Conservation (phyloP, 1,140 invertebrate species). For the Drosophila bifasciata region DNA sequence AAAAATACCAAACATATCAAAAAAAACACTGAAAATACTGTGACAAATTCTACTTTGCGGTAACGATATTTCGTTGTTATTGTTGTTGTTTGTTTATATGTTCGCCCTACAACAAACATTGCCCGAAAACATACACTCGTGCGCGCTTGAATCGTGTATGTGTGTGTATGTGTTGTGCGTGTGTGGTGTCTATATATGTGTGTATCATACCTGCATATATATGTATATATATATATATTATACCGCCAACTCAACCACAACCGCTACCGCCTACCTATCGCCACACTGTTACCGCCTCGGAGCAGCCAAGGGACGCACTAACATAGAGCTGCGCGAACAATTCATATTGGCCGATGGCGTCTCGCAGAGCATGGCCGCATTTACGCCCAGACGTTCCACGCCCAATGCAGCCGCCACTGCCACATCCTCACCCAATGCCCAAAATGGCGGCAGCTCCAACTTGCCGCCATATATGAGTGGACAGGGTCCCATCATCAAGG, state of each 20-base stretch:
- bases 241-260: slow-evolving; percentile 27
- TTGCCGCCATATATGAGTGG: slow-evolving; percentile 87
- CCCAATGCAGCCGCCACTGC: slow-evolving; percentile 89
- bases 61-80: slow-evolving; percentile 78
- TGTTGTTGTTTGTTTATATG: slow-evolving; percentile 75
- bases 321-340: slow-evolving; percentile 99
- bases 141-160: slow-evolving; percentile 26
- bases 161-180: slow-evolving; percentile 42
- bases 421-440: slow-evolving; percentile 85
- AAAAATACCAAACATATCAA: slow-evolving; percentile 38
- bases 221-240: slow-evolving; percentile 24
- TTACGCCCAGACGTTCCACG: slow-evolving; percentile 94
- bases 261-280: slow-evolving; percentile 23
- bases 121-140: slow-evolving; percentile 20
- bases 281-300: slow-evolving; percentile 40
- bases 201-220: slow-evolving; percentile 19
- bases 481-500: slow-evolving; percentile 97
- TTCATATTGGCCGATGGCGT: slow-evolving; percentile 99
- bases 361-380: slow-evolving; percentile 98
- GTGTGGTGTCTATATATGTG: slow-evolving; percentile 34
- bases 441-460: slow-evolving; percentile 85
- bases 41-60: slow-evolving; percentile 60
- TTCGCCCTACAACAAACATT: slow-evolving; percentile 63
- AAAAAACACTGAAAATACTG: slow-evolving; percentile 44
- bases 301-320: slow-evolving; percentile 99